Base-by-base conservation (phyloP, 2,113 vertebrate genomes). In the Chlorodrepanis virens region DNA sequence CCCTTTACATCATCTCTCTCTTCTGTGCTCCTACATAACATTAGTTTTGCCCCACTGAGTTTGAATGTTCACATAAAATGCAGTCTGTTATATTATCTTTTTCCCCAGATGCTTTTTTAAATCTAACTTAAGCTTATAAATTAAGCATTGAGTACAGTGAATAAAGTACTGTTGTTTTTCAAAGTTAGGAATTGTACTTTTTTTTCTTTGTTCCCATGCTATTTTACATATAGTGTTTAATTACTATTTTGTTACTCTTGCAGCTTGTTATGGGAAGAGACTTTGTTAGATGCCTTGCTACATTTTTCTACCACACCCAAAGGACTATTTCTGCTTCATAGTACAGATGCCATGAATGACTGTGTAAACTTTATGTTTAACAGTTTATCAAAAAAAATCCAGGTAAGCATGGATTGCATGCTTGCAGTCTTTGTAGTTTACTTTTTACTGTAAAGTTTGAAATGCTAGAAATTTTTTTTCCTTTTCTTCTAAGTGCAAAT, bases 251-350 rank as follows among this genome's bases (percentile, higher is more conserved):
- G 39, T 31, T 85, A 72, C 13, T 72, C 72, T 90, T 97, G 76
- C 98, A 99, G 99, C 83, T 95, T 98, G 69, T 61, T 98, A 75
- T 99, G 98, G 98, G 99, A 99, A 97, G 99, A 99, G 76, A 99
- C 98, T 61, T 95, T 99, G 91, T 96, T 99, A 97, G 99, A 99
- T 96, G 98, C 98, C 91, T 97, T 99, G 96, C 94, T 99, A 74
- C 98, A 98, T 97, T 99, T 99, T 97, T 98, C 99, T 70, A 98
- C 98, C 10, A 99, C 99, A 15, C 99, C 99, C 23, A 99, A 98
- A 97, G 99, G 99, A 84, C 97, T 99, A 23, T 96, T 99, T 40
- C 98, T 99, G 82, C 99, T 99, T 60, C 99, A 99, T 60, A 98
- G 98, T 95, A 99, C 99, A 18, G 99, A 99, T 75, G 98, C 98